Base-by-base conservation (phyloP, 30 jellyfish, hydroid and myxozoan species). In the Clytia hemisphaerica region DNA sequence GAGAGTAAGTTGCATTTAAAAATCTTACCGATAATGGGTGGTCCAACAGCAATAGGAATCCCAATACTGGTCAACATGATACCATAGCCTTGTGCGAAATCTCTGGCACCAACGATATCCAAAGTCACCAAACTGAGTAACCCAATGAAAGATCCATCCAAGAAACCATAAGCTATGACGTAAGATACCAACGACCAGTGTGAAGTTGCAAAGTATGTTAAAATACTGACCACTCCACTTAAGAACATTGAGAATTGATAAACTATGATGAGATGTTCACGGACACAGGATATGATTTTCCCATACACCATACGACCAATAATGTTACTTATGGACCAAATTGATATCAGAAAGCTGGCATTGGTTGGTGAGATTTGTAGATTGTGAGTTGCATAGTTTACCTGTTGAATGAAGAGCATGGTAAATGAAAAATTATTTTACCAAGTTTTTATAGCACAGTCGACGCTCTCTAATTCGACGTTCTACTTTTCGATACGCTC, bases 61-160 rank as follows among this genome's bases (percentile, higher is more conserved):
- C 95, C 81, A 36, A 88, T 88, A 10, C 84, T 50, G 12, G 80
- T 64, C 38, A 88, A 78, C 93, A 88, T 75, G 50, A 88, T 70
- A 14, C 95, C 93, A 87, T 85, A 88, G 0, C 92, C 97, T 60
- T 88, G 93, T 4, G 94, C 93, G 54, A 88, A 32, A 34, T 75
- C 76, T 34, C 67, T 88, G 33, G 80, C 30, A 6, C 93, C 94
- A 57, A 80, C 94, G 28, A 88, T 67, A 60, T 80, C 85, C 82
- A 88, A 45, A 31, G 97, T 88, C 26, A 88, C 94, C 1, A 88
- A 50, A 7, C 93, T 71, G 29, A 88, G 68, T 16, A 88, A 78
- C 22, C 97, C 97, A 69, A 88, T 88, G 50, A 88, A 88, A 25
- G 97, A 88, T 34, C 97, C 97, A 50, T 88, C 97, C 48, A 88